Conservation (phyloP, 2,888 invertebrate species). For the Drosophila demipolita region DNA sequence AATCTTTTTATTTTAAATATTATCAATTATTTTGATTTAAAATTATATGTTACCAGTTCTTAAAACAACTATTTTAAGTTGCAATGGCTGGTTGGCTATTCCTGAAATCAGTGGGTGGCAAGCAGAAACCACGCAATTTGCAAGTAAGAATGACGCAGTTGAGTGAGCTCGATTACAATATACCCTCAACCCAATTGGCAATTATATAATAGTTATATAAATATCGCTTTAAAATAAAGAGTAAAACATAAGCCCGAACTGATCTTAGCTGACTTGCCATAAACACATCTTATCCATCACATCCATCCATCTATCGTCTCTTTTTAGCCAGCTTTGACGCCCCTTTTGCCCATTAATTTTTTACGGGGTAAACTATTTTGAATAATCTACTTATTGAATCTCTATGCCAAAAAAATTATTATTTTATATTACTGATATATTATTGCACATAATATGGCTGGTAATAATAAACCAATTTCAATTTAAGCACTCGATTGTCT, state of each 20-base stretch:
- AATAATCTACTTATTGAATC: not conserved
- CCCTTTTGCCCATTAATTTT: not conserved
- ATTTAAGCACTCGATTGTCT: not conserved
- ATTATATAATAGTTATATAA: too few species aligned
- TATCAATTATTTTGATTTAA: not conserved
- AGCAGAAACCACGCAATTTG: not conserved
- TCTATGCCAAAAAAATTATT: not conserved
- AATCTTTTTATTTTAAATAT: not conserved
- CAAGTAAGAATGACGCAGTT: not conserved
- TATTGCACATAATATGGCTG: not conserved
- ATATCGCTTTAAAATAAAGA: too few species aligned
- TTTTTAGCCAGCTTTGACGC: not conserved
- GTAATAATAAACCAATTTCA: not conserved
- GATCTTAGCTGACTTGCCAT: too few species aligned
- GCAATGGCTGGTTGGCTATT: not conserved
- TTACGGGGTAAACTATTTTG: not conserved
- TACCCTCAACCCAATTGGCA: not conserved
- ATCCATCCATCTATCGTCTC: not conserved
- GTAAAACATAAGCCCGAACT: too few species aligned
- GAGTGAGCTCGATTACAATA: not conserved
- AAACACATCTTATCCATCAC: not conserved
- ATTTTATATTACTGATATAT: not conserved
- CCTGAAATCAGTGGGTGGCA: not conserved
- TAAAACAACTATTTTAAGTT: not conserved
- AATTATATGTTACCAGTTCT: not conserved